phyloP scores from a whole-genome alignment of 1,140 invertebrate species.

The Pachypsylla venusta region DNA sequence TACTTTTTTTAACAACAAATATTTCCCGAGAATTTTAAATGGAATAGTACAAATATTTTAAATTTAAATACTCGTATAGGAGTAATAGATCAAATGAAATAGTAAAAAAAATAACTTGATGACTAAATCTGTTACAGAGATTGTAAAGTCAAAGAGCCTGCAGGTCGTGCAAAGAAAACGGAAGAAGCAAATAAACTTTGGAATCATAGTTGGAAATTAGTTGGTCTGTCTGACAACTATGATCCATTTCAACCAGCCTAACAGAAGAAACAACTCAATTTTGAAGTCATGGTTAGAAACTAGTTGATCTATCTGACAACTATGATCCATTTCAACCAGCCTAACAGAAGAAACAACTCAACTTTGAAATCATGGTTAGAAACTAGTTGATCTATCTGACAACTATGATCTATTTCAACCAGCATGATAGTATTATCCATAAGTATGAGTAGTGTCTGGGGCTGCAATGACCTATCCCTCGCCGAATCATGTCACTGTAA shows the following conservation, averaged over 20 bases:
- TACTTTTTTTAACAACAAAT: too few species aligned
- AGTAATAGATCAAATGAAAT: too few species aligned
- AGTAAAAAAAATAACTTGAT: too few species aligned
- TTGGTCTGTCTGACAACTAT: slow-evolving; percentile 22
- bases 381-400: slow-evolving; percentile 30
- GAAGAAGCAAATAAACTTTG: slow-evolving; percentile 49
- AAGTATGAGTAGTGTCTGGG: too few species aligned
- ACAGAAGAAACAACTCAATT: slow-evolving; percentile 41
- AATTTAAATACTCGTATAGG: too few species aligned
- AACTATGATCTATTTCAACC: slow-evolving; percentile 15
- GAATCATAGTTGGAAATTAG: slow-evolving; percentile 45
- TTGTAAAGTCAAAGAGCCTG: slow-evolving; percentile 27
- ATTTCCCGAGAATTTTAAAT: too few species aligned
- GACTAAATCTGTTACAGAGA: neutral
- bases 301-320: slow-evolving; percentile 28
- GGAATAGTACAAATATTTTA: too few species aligned
- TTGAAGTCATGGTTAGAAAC: slow-evolving; percentile 52
- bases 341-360: slow-evolving; percentile 38
- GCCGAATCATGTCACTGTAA: too few species aligned
- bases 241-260: slow-evolving; percentile 19
- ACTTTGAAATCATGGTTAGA: slow-evolving; percentile 56
- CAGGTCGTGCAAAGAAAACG: slow-evolving; percentile 34
- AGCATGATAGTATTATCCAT: too few species aligned
- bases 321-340: slow-evolving; percentile 17
- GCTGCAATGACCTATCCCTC: too few species aligned